phyloP scores from a whole-genome alignment of 1,140 invertebrate genomes.

The Diachasma alloeum region DNA sequence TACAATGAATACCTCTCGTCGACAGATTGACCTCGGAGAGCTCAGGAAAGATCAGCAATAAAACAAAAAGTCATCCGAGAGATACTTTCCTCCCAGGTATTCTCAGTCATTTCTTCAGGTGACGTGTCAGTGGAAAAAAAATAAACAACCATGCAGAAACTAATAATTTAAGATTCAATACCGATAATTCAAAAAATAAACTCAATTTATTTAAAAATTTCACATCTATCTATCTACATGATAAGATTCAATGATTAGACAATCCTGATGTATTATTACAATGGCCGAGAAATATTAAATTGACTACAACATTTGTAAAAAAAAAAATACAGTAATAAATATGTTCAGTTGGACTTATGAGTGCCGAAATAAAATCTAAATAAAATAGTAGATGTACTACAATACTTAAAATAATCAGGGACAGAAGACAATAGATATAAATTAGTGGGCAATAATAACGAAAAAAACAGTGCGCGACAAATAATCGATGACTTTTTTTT shows the following conservation, averaged over 20 bases:
- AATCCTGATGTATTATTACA: conserved; percentile 5
- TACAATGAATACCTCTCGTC: not conserved
- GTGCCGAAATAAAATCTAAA: conserved; percentile 39
- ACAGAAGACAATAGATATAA: not conserved
- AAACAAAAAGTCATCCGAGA: no score
- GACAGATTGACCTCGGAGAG: not conserved
- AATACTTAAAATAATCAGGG: conserved; percentile 13
- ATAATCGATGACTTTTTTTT: conserved; percentile 25
- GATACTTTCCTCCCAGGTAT: not conserved
- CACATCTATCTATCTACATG: not conserved
- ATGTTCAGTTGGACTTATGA: conserved; percentile 36
- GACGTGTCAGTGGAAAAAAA: not conserved
- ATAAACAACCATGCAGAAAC: no score
- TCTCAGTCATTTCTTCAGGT: not conserved
- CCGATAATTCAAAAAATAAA: not conserved
- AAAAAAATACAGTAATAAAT: conserved; percentile 41
- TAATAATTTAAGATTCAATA: no score
- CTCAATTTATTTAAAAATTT: not conserved
- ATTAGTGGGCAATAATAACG: not conserved
- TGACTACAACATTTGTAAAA: conserved; percentile 35
- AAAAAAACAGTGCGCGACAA: conserved; percentile 11
- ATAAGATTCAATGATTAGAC: conserved; percentile 1
- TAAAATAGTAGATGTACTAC: conserved; percentile 38
- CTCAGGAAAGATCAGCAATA: no score
- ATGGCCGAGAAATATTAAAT: conserved; percentile 17